phyloP scores from a whole-genome alignment of 2,113 vertebrate genomes.

The Brienomyrus brachyistius region DNA sequence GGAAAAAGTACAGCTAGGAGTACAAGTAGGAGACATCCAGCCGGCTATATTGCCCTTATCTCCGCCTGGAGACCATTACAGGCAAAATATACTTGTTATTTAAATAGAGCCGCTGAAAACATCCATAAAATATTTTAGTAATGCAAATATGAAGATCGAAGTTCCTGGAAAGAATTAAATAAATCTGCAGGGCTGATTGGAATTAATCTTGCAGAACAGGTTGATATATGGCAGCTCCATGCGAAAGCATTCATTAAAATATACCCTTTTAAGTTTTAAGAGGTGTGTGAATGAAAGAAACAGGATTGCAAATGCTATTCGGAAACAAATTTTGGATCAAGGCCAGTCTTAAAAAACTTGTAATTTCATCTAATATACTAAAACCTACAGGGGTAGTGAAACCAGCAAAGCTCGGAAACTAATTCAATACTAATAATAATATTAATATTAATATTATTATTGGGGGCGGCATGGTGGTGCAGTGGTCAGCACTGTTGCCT shows the following conservation, averaged over 20 bases:
- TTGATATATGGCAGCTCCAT: conserved; percentile 29
- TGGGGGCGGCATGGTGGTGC: no score
- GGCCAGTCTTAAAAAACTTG: background rate
- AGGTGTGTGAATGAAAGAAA: conserved; percentile 26
- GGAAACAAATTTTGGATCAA: conserved; percentile 28
- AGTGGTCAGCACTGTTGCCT: no score
- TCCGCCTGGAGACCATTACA: conserved; percentile 23
- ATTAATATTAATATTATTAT: background rate
- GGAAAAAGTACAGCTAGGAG: conserved; percentile 33
- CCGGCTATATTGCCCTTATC: conserved; percentile 41
- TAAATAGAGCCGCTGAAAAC: conserved; percentile 50
- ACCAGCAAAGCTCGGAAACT: background rate
- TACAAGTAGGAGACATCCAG: conserved; percentile 22
- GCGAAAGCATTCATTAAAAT: conserved; percentile 27
- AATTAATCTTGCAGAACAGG: conserved; percentile 41
- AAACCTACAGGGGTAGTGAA: background rate
- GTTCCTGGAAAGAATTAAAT: conserved; percentile 31
- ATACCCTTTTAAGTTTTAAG: conserved; percentile 32
- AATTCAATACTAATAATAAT: background rate
- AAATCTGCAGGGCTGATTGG: conserved; percentile 48
- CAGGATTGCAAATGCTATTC: conserved; percentile 33
- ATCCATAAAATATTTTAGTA: conserved; percentile 36
- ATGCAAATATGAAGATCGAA: conserved; percentile 44
- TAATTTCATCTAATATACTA: background rate
- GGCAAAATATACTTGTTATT: conserved; percentile 31